Conservation (phyloP, 2,797 vertebrate genomes). For the Peromyscus attwateri region DNA sequence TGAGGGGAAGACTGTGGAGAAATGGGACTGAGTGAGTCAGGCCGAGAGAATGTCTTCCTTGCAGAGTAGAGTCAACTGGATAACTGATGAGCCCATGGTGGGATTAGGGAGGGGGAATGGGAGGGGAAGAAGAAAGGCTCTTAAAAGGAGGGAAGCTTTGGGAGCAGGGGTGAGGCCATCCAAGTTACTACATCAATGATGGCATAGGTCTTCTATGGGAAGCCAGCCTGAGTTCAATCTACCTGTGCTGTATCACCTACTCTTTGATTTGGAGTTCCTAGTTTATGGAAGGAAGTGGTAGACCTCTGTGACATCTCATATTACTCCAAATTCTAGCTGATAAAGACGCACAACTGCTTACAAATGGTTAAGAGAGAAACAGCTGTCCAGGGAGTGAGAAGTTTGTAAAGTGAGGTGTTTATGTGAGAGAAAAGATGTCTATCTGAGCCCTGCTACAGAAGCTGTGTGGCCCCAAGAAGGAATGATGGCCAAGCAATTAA, state of each 20-base stretch:
- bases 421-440: constrained; percentile 33
- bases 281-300: background rate
- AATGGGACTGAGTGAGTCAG: constrained; percentile 86
- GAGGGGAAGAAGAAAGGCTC: constrained; percentile 59
- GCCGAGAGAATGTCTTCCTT: constrained; percentile 84
- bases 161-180: background rate
- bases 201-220: background rate
- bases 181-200: background rate
- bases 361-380: constrained; percentile 50
- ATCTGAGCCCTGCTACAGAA: constrained; percentile 34
- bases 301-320: constrained; percentile 38
- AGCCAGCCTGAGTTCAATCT: constrained; percentile 6
- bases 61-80: constrained; percentile 77
- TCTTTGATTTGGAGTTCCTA: constrained; percentile 30
- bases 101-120: constrained; percentile 61
- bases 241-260: background rate
- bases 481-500: constrained; percentile 60
- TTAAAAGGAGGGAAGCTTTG: constrained; percentile 47
- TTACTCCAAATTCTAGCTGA: constrained; percentile 44
- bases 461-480: constrained; percentile 43
- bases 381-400: constrained; percentile 55
- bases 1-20: constrained; percentile 84
- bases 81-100: constrained; percentile 80
- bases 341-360: constrained; percentile 48
- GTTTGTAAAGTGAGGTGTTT: constrained; percentile 37